Evolutionary conservation across 2,888 invertebrate genomes (phyloP), one percentile per base, ranked within the genome.

Genomic region (Aleiodes testaceus): DNA sequence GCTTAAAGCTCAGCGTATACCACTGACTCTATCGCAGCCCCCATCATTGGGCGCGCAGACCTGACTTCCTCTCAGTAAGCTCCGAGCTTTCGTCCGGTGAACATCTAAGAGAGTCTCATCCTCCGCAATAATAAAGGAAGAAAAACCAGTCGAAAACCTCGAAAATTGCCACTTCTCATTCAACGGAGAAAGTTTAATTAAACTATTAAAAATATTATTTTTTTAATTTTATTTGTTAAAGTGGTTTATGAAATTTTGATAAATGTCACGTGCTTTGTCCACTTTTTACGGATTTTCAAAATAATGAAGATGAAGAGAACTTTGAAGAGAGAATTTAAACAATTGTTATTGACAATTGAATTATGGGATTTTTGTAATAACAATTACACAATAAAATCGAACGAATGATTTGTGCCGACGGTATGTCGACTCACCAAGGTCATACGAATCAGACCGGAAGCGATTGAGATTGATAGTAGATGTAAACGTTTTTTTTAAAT

Each of bases 1-100:
- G 22, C 45, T 69, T 63, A 53, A 69, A 67, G 65, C 68, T 68
- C 44, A 49, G 16, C 36, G 20, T 75, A 53, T 66, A 55, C 65
- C 66, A 66, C 69, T 52, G 66, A 59, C 55, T 52, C 75, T 72
- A 72, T 73, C 68, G 50, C 14, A 68, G 63, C 59, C 53, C 53
- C 53, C 44, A 42, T 66, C 36, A 63, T 7, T 26, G 36, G 53
- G 20, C 14, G 76, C 76, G 78, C 74, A 76, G 79, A 11, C 80
- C 81, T 78, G 82, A 80, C 81, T 79, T 45, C n/a, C 45, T 63
- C 22, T 85, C 85, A 86, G 86, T 86, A 82, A 85, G 86, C 85
- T 85, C 81, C 78, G 81, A 85, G 85, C 85, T 86, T 84, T 82
- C 80, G 79, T 76, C 76, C 83, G 82, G 82, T 81, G 72, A 79